phyloP scores from a whole-genome alignment of 1,140 invertebrate genomes.

The Neodiprion virginianus region DNA sequence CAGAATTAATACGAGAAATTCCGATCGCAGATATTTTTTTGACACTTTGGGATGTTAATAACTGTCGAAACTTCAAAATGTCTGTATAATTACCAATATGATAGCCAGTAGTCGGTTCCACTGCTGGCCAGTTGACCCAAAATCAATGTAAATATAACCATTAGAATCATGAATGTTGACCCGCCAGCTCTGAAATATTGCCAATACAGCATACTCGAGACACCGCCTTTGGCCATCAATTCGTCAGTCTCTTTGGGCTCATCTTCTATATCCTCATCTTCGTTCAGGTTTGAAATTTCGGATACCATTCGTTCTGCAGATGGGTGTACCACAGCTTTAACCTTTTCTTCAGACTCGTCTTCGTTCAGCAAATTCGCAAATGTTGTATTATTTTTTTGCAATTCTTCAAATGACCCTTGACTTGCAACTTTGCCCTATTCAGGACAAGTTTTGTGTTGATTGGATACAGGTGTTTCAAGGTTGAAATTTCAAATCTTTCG shows the following conservation, averaged over 20 bases:
- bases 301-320: not conserved
- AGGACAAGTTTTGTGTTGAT: constrained; percentile 20
- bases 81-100: constrained; percentile 59
- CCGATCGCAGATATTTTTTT: too few relatives aligned
- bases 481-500: constrained; percentile 16
- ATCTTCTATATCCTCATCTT: constrained; percentile 53
- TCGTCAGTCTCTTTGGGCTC: constrained; percentile 65
- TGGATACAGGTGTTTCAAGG: too few relatives aligned
- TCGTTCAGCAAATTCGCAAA: constrained; percentile 54
- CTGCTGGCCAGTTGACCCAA: constrained; percentile 62
- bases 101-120: constrained; percentile 69
- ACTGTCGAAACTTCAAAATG: not conserved
- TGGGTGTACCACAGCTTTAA: constrained; percentile 38
- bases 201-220: constrained; percentile 61
- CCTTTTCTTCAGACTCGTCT: constrained; percentile 44
- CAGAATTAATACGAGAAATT: not conserved
- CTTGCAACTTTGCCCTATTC: constrained; percentile 48
- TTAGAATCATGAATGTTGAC: constrained; percentile 53
- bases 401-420: constrained; percentile 54
- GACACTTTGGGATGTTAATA: too few relatives aligned
- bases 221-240: constrained; percentile 65
- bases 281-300: constrained; percentile 14
- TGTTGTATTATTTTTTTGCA: constrained; percentile 52
- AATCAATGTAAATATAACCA: constrained; percentile 53
- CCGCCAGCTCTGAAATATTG: constrained; percentile 66